Base-by-base conservation (phyloP, 2,797 vertebrate genomes). In the Zalophus californianus region DNA sequence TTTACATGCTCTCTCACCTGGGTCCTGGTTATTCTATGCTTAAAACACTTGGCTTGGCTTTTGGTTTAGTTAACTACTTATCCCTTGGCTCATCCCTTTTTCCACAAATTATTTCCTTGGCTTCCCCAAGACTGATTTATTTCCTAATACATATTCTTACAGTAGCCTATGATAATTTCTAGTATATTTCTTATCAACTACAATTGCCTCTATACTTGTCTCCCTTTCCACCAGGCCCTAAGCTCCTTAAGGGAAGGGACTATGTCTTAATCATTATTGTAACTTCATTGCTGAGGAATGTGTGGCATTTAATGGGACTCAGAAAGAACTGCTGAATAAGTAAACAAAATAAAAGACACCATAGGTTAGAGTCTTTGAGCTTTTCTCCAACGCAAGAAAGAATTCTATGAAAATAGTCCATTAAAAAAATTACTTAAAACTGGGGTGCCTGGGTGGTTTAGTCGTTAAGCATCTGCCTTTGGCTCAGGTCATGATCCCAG, bases 401-500 rank as follows among this genome's bases (percentile, higher is more conserved):
- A 95, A 83, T 87, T 83, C 16, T 82, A 86, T 3, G 44, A 91
- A 93, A 82, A 84, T 1, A 90, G 29, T 72, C 70, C 44, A 90
- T 86, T 25, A 87, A 79, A 95, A 79, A 91, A 56, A 52, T 54
- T 54, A 60, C 21, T 38, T 85, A 80, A 85, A 92, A 90, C 32
- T 52, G 44, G 8, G 44, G 44, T 44, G 44, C 44, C 44, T 44
- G 7, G 44, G 44, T 44, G 44, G 44, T 44, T 44, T 9, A 44
- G 44, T 44, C 9, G 9, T 44, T 44, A 44, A 44, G 44, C 8
- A 7, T 44, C 44, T 44, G 44, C 44, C 44, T 44, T 44, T 44
- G 44, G 8, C 44, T 44, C 44, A 44, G 44, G 44, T 44, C 44
- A 44, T 44, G 44, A 44, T 44, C 44, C 44, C 44, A 44, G 44